phyloP scores from a whole-genome alignment of 2,888 invertebrate species.

The Palloptera scutellata region DNA sequence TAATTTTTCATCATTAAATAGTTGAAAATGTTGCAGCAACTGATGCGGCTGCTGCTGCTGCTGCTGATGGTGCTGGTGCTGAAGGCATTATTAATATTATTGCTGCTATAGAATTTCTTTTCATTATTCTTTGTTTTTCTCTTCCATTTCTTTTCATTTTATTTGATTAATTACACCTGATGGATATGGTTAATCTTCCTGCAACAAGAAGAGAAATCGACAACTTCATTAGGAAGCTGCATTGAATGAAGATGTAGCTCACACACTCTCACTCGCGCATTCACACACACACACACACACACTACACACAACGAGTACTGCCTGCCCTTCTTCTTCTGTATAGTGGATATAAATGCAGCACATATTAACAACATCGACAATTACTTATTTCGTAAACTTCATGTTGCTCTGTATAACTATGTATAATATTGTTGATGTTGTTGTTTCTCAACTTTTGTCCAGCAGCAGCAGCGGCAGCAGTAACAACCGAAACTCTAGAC shows the following conservation, averaged over 20 bases:
- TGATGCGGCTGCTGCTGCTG: no score
- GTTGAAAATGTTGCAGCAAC: no score
- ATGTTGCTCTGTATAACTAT: no score
- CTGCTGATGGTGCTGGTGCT: no score
- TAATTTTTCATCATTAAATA: conserved; percentile 26
- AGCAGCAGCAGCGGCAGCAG: not conserved
- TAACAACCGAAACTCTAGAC: not conserved
- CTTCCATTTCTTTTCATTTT: not conserved
- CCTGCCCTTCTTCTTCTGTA: no score
- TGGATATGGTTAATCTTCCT: not conserved
- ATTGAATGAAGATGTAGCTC: not conserved
- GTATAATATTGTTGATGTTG: no score
- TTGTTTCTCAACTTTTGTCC: not conserved
- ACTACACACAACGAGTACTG: not conserved
- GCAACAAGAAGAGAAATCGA: not conserved
- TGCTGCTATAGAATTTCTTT: not conserved
- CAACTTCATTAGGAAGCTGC: not conserved
- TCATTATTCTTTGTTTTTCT: not conserved
- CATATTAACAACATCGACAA: not conserved
- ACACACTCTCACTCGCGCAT: not conserved
- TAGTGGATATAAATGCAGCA: no score
- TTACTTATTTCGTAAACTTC: no score
- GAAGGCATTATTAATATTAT: not conserved
- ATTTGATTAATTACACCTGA: conserved; percentile 8
- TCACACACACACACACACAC: not conserved